These are phyloP conservation scores for Rana temporaria DNA, from an alignment of 2,113 vertebrate genomes.

Conservation along the genomic window DNA sequence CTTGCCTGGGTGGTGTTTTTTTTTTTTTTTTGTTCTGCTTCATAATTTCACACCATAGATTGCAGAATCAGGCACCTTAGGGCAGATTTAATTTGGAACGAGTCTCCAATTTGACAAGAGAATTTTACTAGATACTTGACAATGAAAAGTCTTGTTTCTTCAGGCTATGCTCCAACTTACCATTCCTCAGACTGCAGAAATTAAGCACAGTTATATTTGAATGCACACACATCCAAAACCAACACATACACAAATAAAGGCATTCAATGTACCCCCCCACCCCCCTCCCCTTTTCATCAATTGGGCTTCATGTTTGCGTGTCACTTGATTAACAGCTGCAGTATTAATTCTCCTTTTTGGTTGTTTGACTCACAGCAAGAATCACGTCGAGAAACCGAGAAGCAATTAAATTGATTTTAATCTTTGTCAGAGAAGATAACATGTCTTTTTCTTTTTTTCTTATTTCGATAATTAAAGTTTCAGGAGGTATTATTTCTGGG, in stretches of 20 bases:
- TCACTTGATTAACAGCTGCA: constrained; percentile 82
- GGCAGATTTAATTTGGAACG: constrained; percentile 71
- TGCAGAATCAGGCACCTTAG: constrained; percentile 61
- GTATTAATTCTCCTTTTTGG: constrained; percentile 82
- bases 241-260: constrained; percentile 35
- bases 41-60: constrained; percentile 61
- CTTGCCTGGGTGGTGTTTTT: constrained; percentile 50
- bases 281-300: constrained; percentile 63
- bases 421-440: constrained; percentile 86
- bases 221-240: constrained; percentile 41
- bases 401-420: constrained; percentile 89
- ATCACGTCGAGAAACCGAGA: constrained; percentile 81
- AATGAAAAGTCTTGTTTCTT: constrained; percentile 61
- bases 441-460: constrained; percentile 78
- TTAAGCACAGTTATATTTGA: constrained; percentile 53
- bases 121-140: constrained; percentile 59
- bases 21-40: constrained; percentile 60
- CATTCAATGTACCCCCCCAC: constrained; percentile 57
- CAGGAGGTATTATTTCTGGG: constrained; percentile 83
- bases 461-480: constrained; percentile 89
- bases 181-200: constrained; percentile 58
- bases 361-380: constrained; percentile 85
- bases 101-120: constrained; percentile 63
- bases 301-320: constrained; percentile 72
- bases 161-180: constrained; percentile 54